These are phyloP conservation scores for Drosophila jambulina DNA, from an alignment of 1,140 invertebrate species.

Conservation along the genomic window DNA sequence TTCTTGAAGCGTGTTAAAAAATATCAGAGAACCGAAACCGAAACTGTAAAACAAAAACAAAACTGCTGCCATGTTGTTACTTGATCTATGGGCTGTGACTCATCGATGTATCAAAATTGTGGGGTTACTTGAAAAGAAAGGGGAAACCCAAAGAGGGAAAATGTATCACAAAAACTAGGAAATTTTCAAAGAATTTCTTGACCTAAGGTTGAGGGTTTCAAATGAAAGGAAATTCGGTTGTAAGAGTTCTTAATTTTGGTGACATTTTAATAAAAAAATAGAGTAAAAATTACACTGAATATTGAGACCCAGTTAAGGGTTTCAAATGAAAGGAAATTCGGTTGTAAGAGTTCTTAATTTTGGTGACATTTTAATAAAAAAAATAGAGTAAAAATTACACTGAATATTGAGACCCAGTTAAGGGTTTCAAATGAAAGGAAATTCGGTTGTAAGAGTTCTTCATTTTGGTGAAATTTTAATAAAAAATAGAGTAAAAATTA, in stretches of 20 bases:
- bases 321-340: no score
- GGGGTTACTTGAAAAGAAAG: background rate
- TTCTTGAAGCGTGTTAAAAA: slow-evolving; percentile 34
- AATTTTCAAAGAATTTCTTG: background rate
- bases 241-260: background rate
- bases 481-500: no score
- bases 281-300: background rate
- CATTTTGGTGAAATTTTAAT: no score
- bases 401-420: no score
- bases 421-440: no score
- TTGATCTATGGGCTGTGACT: slow-evolving; percentile 24
- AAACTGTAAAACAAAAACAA: slow-evolving; percentile 15
- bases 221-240: background rate
- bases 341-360: no score
- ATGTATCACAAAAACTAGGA: background rate
- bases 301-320: background rate
- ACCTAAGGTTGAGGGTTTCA: background rate
- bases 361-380: no score
- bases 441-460: no score
- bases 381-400: no score
- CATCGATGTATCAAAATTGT: background rate
- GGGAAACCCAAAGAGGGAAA: background rate
- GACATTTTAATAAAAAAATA: background rate
- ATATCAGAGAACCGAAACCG: slow-evolving; percentile 8
- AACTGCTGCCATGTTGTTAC: slow-evolving; percentile 3